These are phyloP conservation scores for Drosophila diplacantha DNA, from an alignment of 2,888 invertebrate species.

Conservation along the genomic window DNA sequence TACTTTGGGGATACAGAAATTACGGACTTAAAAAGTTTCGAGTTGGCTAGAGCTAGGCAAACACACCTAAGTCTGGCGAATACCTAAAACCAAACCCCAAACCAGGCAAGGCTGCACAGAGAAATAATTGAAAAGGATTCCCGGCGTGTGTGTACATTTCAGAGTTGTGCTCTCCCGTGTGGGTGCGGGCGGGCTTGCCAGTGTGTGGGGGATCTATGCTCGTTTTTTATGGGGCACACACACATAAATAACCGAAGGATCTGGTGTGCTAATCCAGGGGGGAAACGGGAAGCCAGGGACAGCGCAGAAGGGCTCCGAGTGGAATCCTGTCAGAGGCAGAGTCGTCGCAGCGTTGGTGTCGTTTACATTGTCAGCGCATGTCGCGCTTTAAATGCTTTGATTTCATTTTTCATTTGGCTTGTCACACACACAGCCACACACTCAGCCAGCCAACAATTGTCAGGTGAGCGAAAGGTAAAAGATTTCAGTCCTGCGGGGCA, in stretches of 20 bases:
- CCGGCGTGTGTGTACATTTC: constrained; percentile 38
- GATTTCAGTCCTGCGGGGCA: constrained; percentile 41
- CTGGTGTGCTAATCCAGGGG: constrained; percentile 58
- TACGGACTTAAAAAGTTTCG: constrained; percentile 4
- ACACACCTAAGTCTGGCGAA: constrained; percentile 30
- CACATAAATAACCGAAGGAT: constrained; percentile 68
- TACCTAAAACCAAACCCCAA: constrained; percentile 24
- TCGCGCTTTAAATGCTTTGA: constrained; percentile 68
- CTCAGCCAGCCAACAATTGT: constrained; percentile 36
- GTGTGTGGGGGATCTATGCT: constrained; percentile 28
- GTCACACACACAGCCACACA: constrained; percentile 5
- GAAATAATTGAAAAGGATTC: constrained; percentile 68
- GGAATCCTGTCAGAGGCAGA: constrained; percentile 48
- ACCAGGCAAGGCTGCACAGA: constrained; percentile 31
- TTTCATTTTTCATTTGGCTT: constrained; percentile 69
- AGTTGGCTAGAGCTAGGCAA: constrained; percentile 27
- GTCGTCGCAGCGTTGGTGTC: constrained; percentile 30
- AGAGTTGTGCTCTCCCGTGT: constrained; percentile 19
- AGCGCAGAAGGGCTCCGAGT: constrained; percentile 38
- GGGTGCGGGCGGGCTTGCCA: background rate
- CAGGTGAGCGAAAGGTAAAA: constrained; percentile 46
- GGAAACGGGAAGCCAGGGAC: constrained; percentile 28
- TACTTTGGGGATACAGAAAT: constrained; percentile 4
- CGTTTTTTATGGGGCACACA: constrained; percentile 39
- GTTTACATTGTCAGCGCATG: constrained; percentile 61